phyloP scores from a whole-genome alignment of 2,888 invertebrate species.

The Halocaridina rubra region DNA sequence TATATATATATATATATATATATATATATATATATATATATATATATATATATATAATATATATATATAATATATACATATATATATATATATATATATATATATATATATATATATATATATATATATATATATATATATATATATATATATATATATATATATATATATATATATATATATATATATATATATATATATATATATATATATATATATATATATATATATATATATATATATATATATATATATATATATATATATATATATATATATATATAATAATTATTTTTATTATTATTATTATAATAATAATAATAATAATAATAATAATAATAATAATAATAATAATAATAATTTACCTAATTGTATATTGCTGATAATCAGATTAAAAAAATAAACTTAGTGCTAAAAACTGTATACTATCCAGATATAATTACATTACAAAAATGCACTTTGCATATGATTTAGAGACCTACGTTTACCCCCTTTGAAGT shows the following conservation, averaged over 20 bases:
- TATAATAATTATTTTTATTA: neutral
- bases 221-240: slow-evolving; percentile 2
- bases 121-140: slow-evolving; percentile 36
- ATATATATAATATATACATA: neutral
- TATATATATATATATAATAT: neutral
- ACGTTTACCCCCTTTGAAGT: no score
- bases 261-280: neutral
- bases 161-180: slow-evolving; percentile 22
- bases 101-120: slow-evolving; percentile 32
- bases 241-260: neutral
- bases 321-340: no score
- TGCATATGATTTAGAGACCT: no score
- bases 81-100: slow-evolving; percentile 37
- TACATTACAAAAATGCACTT: no score
- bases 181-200: slow-evolving; percentile 35
- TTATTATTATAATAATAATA: neutral
- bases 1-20: neutral
- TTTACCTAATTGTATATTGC: no score
- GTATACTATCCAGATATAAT: no score
- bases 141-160: slow-evolving; percentile 22
- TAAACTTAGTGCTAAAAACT: no score
- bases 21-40: neutral
- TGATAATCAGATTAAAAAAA: no score
- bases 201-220: slow-evolving; percentile 23
- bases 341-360: no score